Percentiles rank a stretch among this genome's conserved stretches.
These are phyloP conservation scores for human (Homo sapiens) DNA, from an alignment of 2,113 vertebrate species.

Conservation along the genomic window GRCh38 chr7:84037001-84037500, in stretches of 20 bases:
- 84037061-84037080: neutral
- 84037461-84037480: too few species aligned
- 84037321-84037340: too few species aligned
- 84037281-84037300: conserved; percentile 72
- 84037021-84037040: neutral
- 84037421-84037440: too few species aligned
- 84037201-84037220: neutral
- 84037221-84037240: neutral
- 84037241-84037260: conserved; percentile 72
- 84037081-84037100: neutral
- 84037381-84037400: too few species aligned
- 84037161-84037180: neutral
- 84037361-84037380: too few species aligned
- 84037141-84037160: neutral
- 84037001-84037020: neutral
- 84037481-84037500: too few species aligned
- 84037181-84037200: neutral
- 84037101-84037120: neutral
- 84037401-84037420: too few species aligned
- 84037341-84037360: too few species aligned
- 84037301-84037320: conserved; percentile 69
- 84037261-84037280: conserved; percentile 76
- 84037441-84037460: too few species aligned
- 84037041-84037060: neutral
- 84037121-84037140: neutral